Base-by-base conservation (phyloP, 2,797 vertebrate genomes). In the Sebastes trivittatus region DNA sequence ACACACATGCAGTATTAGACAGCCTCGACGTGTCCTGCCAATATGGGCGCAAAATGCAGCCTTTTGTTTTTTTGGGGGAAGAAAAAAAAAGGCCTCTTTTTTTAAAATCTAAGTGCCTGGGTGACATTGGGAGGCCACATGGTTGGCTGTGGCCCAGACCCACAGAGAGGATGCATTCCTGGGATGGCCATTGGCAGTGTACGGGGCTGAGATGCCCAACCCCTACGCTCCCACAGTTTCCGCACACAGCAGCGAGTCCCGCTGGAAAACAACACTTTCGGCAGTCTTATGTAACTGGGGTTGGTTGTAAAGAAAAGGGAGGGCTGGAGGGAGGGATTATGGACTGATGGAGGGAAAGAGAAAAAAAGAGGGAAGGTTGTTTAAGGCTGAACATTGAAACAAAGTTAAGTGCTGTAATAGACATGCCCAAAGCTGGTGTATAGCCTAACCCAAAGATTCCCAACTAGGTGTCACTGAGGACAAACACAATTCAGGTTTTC, bases 81-180 rank as follows among this genome's bases (percentile, higher is more conserved):
- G 75, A 56, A 52, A 60, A 38, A 67, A 58, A 49, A 34, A 3
- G 7, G 4, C 64, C 64, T n/a, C 6, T 13, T 30, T 52, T 65
- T 36, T 63, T 54, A 14, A 42, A 46, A 59, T 85, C 64, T 84
- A 38, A 54, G 67, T 62, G 81, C 76, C 75, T 89, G 38, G 36
- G 90, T 92, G 93, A 93, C 90, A 89, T 89, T 91, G 88, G 90
- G 90, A 93, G 87, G 89, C 92, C 91, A 93, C 94, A 93, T 92
- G 92, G 81, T 89, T 94, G 94, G 94, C 92, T 72, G 78, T 5
- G 61, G 83, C 90, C 92, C 93, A 92, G 87, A 83, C 88, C 88
- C 89, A 86, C 68, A 86, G 91, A 93, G 88, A 83, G 89, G 90
- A 89, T 82, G 75, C 92, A 94, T 95, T 95, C 92, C 85, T 94